Evolutionary conservation across 2,113 vertebrate genomes (phyloP).

Genomic region (Neodon shergylaensis): DNA sequence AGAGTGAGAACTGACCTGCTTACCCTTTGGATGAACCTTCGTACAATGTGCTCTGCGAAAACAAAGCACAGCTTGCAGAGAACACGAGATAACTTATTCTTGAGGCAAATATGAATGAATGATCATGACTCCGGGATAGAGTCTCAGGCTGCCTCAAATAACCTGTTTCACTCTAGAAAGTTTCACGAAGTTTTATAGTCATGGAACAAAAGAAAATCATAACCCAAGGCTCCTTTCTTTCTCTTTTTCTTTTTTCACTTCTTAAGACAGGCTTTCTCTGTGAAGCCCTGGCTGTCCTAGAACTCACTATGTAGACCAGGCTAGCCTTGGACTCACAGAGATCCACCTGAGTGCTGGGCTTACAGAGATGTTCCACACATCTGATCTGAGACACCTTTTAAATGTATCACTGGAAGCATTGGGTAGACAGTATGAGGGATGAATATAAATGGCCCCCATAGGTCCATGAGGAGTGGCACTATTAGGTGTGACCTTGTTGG

Average conservation of each 20-base stretch:
- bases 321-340: too few species aligned
- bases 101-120: neutral
- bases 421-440: too few species aligned
- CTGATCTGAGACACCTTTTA: too few species aligned
- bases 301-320: too few species aligned
- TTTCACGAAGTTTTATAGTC: neutral
- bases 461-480: too few species aligned
- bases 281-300: neutral
- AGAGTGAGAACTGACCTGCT: neutral
- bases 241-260: neutral
- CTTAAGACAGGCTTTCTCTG: neutral
- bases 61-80: neutral
- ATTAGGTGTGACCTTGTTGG: too few species aligned
- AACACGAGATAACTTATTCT: neutral
- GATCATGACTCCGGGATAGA: neutral
- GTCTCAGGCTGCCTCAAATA: neutral
- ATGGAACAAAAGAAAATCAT: neutral
- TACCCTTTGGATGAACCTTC: neutral
- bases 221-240: neutral
- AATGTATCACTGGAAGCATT: too few species aligned
- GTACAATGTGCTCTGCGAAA: neutral
- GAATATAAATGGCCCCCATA: too few species aligned
- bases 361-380: too few species aligned
- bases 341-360: too few species aligned
- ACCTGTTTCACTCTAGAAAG: neutral